Evolutionary conservation across 1,140 invertebrate species (phyloP).

Genomic region (Paracyclopina nana): DNA sequence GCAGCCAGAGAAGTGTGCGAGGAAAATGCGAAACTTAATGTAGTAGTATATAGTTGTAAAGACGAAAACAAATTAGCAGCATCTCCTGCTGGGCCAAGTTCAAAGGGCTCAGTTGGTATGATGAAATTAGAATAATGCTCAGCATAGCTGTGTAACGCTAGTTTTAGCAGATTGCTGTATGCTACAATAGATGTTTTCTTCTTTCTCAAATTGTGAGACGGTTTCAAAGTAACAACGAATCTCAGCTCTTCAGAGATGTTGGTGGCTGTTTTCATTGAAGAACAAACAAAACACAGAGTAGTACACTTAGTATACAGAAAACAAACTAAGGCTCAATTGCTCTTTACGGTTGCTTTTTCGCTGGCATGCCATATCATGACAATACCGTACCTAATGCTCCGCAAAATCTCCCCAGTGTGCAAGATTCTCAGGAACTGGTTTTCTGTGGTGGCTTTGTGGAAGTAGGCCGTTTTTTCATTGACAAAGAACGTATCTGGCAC

Average conservation of each 20-base stretch:
- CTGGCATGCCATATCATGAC: too few species aligned
- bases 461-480: conserved; percentile 95
- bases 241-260: background rate
- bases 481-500: conserved; percentile 94
- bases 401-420: conserved; percentile 76
- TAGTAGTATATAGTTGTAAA: too few species aligned
- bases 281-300: background rate
- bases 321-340: background rate
- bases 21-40: too few species aligned
- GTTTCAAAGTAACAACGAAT: background rate
- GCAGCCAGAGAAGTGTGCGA: too few species aligned
- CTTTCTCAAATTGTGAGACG: background rate
- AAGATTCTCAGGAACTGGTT: conserved; percentile 92
- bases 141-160: too few species aligned
- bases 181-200: too few species aligned
- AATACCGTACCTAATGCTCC: conserved; percentile 69
- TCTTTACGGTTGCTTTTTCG: too few species aligned
- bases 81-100: too few species aligned
- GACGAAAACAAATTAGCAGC: too few species aligned
- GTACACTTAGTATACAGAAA: background rate
- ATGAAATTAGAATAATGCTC: too few species aligned
- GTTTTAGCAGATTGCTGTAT: too few species aligned
- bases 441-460: conserved; percentile 89
- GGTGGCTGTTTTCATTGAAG: background rate
- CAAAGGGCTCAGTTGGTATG: too few species aligned